Percentiles rank a stretch among this genome's conserved stretches.
These are phyloP conservation scores for Nineta flava DNA, from an alignment of 2,888 invertebrate genomes.

Conservation along the genomic window DNA sequence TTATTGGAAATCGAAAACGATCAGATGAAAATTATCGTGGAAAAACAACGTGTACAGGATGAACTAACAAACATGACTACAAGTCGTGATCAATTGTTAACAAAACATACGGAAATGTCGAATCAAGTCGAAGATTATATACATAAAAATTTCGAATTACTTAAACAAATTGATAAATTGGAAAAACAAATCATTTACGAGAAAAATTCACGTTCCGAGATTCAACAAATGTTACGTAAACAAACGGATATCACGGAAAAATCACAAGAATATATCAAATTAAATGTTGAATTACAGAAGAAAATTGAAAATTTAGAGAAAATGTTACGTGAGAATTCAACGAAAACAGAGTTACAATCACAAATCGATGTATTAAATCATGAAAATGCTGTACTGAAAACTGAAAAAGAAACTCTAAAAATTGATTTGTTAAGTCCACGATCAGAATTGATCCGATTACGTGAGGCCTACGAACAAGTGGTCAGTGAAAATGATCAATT, in stretches of 20 bases:
- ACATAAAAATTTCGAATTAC: slow-evolving; percentile 12
- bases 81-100: slow-evolving; percentile 14
- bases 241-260: slow-evolving; percentile 1
- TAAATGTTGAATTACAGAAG: slow-evolving; percentile 12
- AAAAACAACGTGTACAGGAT: slow-evolving; percentile 11
- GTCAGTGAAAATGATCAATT: slow-evolving; percentile 21
- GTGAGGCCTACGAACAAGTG: slow-evolving; percentile 20
- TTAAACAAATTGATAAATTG: slow-evolving; percentile 6
- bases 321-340: not conserved
- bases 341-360: slow-evolving; percentile 16
- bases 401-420: slow-evolving; percentile 8
- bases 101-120: slow-evolving; percentile 9
- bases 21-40: slow-evolving; percentile 7
- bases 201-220: not conserved
- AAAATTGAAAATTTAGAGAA: slow-evolving; percentile 4
- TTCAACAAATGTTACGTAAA: not conserved
- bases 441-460: slow-evolving; percentile 16
- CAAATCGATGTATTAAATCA: slow-evolving; percentile 26
- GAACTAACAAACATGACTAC: slow-evolving; percentile 14
- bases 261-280: slow-evolving; percentile 1
- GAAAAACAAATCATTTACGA: slow-evolving; percentile 2
- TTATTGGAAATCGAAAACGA: not conserved
- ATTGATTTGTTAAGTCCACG: slow-evolving; percentile 7
- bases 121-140: slow-evolving; percentile 12
- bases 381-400: slow-evolving; percentile 15